Evolutionary conservation across 2,888 invertebrate genomes (phyloP), one percentile per base, ranked within the genome.

Genomic region (Flabesymbios commensalis): DNA sequence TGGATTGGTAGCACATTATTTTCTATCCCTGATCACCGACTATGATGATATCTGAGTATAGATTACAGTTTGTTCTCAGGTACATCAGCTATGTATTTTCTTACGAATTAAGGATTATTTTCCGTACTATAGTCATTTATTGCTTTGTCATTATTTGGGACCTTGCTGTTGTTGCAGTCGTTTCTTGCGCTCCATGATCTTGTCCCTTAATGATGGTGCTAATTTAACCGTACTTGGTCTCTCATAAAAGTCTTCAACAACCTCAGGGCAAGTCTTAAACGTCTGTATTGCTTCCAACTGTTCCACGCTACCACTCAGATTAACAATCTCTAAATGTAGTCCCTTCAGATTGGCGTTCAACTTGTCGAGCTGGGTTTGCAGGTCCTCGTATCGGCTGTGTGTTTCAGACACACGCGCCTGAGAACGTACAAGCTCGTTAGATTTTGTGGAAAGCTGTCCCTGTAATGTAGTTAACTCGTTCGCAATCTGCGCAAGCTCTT

Each of bases 281-380:
- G 75, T 76, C 63, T 80, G 78, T 56, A 80, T 76, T 51, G 75
- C 76, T 65, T 80, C 79, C 42, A 80, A 68, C 57, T 77, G 75
- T 10, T 73, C 64, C 17, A 80, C 59, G 45, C 75, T 73, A 2
- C 72, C 74, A 0, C 76, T 75, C 10, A 80, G 59, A 26, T 72
- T 70, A 3, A 69, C 73, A 31, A 79, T 73, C 62, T 79, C 78
- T n/a, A 71, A 69, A 61, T 78, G 74, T 22, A 80, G 65, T 33
- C 71, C 66, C 24, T 74, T 72, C 31, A 80, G 53, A 59, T 74
- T 75, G 47, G 73, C 70, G 1, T 75, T 74, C 56, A 77, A 76
- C 24, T 64, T 70, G 53, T 78, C 77, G 49, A 79, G 68, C 49
- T 79, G 76, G 2, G 61, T 65, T 62, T 74, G 74, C 10, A 78